Conservation (phyloP, 2,113 vertebrate species). For the Micronycteris hirsuta region DNA sequence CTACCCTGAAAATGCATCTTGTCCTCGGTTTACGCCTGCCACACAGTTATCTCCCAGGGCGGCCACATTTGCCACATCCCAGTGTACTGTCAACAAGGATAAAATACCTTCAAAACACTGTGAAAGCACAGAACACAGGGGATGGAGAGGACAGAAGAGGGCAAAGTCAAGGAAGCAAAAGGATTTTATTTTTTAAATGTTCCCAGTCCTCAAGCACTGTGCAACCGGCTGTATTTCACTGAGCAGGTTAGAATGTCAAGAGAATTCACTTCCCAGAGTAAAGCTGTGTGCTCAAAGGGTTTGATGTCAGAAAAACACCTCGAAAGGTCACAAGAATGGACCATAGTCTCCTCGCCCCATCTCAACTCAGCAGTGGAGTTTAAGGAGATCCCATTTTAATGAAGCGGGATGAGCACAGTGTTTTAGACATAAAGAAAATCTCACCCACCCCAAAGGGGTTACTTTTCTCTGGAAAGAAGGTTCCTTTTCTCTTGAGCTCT, state of each 20-base stretch:
- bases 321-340: neutral
- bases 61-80: neutral
- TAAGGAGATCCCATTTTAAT: neutral
- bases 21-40: neutral
- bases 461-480: neutral
- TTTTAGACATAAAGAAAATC: neutral
- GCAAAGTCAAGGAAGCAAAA: neutral
- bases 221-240: neutral
- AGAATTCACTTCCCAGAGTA: neutral
- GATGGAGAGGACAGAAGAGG: neutral
- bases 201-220: neutral
- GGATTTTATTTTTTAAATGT: neutral
- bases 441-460: neutral
- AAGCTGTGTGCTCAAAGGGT: neutral
- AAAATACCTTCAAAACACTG: neutral
- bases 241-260: neutral
- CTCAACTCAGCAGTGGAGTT: neutral
- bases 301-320: neutral
- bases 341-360: neutral
- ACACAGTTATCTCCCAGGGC: neutral
- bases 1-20: neutral
- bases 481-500: neutral
- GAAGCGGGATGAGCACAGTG: neutral
- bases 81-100: neutral
- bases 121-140: neutral